These are phyloP conservation scores for Sebastes baramenuke DNA, from an alignment of 2,797 vertebrate species.

Conservation along the genomic window DNA sequence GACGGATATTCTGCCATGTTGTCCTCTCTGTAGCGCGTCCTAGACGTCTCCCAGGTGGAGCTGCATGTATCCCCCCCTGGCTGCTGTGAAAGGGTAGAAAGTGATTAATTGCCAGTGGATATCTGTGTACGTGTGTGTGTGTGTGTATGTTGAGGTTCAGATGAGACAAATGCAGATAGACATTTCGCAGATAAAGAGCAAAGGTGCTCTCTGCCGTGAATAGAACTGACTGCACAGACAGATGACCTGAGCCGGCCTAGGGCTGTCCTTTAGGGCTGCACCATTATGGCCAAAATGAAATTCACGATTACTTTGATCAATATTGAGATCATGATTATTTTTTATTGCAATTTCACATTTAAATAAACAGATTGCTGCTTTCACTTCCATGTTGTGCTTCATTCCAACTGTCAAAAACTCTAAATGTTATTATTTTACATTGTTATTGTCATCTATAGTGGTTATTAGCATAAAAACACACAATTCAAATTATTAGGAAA, in stretches of 20 bases:
- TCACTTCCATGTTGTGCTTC: no score
- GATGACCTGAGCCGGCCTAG: conserved; percentile 33
- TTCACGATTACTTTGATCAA: no score
- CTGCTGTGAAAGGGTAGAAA: conserved; percentile 8
- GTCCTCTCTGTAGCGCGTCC: not conserved
- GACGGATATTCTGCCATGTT: not conserved
- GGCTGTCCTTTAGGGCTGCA: no score
- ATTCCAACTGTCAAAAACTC: no score
- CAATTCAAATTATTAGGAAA: no score
- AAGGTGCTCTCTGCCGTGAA: conserved; percentile 29
- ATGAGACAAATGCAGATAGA: conserved; percentile 24
- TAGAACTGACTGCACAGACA: conserved; percentile 50
- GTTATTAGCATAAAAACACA: no score
- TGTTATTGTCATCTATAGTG: no score
- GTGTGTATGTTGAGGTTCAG: not conserved
- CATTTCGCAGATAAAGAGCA: conserved; percentile 39
- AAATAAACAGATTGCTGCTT: no score
- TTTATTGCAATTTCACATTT: no score
- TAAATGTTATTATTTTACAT: no score
- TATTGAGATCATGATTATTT: no score
- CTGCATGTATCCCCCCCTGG: not conserved
- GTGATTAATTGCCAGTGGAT: conserved; percentile 45
- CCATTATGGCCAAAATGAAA: no score
- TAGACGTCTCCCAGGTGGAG: conserved; percentile 17
- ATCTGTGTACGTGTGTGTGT: not conserved